Evolutionary conservation across 2,797 vertebrate genomes (phyloP).

Genomic region (Megalops cyprinoides): DNA sequence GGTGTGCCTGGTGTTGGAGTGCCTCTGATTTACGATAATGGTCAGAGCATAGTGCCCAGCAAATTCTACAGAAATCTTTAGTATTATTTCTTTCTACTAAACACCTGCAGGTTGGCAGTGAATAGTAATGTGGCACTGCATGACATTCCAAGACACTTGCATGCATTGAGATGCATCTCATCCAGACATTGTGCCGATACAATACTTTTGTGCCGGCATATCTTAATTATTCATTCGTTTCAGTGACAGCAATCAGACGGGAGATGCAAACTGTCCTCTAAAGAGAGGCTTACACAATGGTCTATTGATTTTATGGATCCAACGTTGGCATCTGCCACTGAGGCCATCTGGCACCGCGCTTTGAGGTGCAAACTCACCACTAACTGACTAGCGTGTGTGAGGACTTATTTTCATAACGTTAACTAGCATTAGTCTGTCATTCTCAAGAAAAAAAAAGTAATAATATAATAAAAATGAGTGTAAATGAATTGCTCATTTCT

Average conservation of each 20-base stretch:
- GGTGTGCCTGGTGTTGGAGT: neutral
- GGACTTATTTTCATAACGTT: neutral
- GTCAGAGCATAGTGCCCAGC: neutral
- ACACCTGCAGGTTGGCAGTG: neutral
- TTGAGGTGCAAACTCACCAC: neutral
- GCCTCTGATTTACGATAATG: neutral
- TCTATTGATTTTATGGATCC: constrained; percentile 9
- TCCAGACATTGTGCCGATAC: neutral
- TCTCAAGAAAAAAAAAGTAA: neutral
- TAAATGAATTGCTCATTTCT: neutral
- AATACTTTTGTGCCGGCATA: neutral
- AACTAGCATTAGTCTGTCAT: neutral
- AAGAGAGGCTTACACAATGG: neutral
- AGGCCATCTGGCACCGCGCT: neutral
- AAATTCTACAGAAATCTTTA: too few species aligned
- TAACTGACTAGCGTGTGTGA: neutral
- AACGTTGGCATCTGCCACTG: constrained; percentile 1
- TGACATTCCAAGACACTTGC: too few species aligned
- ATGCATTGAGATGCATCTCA: neutral
- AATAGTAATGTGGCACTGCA: neutral
- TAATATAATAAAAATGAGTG: neutral
- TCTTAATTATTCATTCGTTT: constrained; percentile 8
- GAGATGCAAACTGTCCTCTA: neutral
- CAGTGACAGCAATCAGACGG: constrained; percentile 2
- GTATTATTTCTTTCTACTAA: neutral